Evolutionary conservation across 92 coral and sea anemone species (phyloP), one percentile per base, ranked within the genome.

Genomic region (Porites evermanni): DNA sequence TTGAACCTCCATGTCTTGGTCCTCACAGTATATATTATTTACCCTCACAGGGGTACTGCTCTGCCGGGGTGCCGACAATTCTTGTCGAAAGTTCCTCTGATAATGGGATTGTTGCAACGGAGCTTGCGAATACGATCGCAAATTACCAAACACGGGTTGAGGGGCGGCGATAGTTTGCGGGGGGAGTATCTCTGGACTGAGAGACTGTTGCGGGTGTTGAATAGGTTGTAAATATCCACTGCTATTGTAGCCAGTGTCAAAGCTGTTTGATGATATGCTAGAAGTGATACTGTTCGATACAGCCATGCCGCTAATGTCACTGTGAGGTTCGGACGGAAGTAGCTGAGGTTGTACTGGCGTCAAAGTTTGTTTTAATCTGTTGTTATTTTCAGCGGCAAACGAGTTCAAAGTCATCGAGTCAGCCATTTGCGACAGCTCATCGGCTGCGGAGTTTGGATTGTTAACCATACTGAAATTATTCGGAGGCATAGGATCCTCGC

Each of bases 371-470:
- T 93, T 89, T 64, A 94, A 77, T 64, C 89, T 73, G 23, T 38
- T 38, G 47, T 80, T 89, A 74, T 76, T 90, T 75, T 90, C 95
- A 53, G 90, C 89, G 2, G 86, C 87, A 59, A 84, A 84, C 74
- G 87, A 69, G 44, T 75, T 92, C 79, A 88, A 67, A 70, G 70
- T 92, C 98, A 97, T 95, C 14, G 94, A 85, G 51, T 95, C 91
- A 50, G 92, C 91, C 83, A 95, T 66, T 70, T 88, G 80, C 8
- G 91, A 88, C 12, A 93, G 86, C 70, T 95, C 98, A 50, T 95
- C 98, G n/a, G 94, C 91, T 2, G 89, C 94, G 47, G 94, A 94
- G 77, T 90, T 95, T 17, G 97, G 90, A 44, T 95, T 92, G 71
- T 94, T 86, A 12, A 91, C 88, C 93, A 94, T 85, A 88, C 84